These are phyloP conservation scores for Dascyllus trimaculatus DNA, from an alignment of 2,113 vertebrate genomes.

Conservation along the genomic window DNA sequence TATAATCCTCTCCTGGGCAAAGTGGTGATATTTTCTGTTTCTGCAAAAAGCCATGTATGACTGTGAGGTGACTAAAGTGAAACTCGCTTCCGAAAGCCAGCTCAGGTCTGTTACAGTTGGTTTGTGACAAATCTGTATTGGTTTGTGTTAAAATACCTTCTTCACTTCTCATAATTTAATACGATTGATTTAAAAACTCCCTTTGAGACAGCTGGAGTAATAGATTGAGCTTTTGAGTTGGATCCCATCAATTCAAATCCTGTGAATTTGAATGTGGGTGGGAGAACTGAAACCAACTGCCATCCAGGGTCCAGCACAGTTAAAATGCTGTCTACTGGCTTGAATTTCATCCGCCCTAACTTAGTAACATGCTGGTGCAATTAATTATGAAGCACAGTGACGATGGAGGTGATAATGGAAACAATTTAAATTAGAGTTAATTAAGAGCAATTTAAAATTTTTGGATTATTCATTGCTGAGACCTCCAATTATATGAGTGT, in stretches of 20 bases:
- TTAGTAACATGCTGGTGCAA: too few relatives aligned
- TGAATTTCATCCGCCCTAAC: not conserved
- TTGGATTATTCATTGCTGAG: conserved; percentile 13
- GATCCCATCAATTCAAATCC: conserved; percentile 25
- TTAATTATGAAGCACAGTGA: not conserved
- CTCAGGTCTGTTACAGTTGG: not conserved
- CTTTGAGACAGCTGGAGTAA: not conserved
- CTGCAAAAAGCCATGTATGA: conserved; percentile 18
- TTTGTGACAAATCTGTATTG: not conserved
- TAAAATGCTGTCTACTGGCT: not conserved
- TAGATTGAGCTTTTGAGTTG: not conserved
- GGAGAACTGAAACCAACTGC: too few relatives aligned
- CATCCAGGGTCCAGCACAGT: not conserved
- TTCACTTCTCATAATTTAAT: too few relatives aligned
- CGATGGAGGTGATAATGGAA: not conserved
- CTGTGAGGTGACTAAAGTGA: conserved; percentile 25
- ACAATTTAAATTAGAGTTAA: not conserved
- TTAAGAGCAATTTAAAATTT: not conserved
- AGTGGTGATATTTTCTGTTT: conserved; percentile 40
- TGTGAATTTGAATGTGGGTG: not conserved
- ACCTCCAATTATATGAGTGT: accelerated
- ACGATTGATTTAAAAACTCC: too few relatives aligned
- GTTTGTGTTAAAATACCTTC: not conserved
- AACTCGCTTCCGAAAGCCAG: conserved; percentile 2
- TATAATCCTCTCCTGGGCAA: conserved; percentile 57